Base-by-base conservation (phyloP, 2,888 invertebrate genomes). In the Sminthurinus aureus region DNA sequence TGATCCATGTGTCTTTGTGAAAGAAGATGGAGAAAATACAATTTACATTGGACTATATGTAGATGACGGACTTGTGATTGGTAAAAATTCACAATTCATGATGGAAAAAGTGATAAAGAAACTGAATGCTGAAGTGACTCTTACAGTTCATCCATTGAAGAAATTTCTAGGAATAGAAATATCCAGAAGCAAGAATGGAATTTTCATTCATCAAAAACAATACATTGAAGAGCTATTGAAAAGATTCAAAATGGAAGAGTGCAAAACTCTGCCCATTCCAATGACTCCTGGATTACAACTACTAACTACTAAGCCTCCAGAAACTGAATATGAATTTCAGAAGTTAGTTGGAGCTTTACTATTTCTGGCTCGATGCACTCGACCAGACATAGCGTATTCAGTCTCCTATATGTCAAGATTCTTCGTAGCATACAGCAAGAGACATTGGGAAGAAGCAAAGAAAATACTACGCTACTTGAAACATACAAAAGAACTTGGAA, bases 401-500 rank as follows among this genome's bases (percentile, higher is more conserved):
- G 86, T 87, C 0, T 84, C 85, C 38, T 75, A 77, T 4, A 71
- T 89, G 13, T 76, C 88, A 9, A 86, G 87, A 75, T 88, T 86
- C 26, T 83, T 84, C 22, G 79, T 78, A 71, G 83, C 85, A 22
- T 84, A 83, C 75, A 66, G 38, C 2, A 50, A 85, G 78, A 8
- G 12, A 0, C 86, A 89, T 80, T 89, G 90, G 89, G 85, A 81
- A 20, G 89, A 89, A 3, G 89, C 89, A 0, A 89, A 90, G 77
- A 84, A 89, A 8, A 87, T 90, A 0, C 79, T 90, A 2, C 84
- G 89, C 2, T 90, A 90, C 78, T 73, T 89, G 22, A 87, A 87
- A 79, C 86, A 85, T 22, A 89, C 89, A 3, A 82, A 79, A 9
- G 76, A 88, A 67, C 51, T 87, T 8, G 88, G 89, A 51, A 79